Base-by-base conservation (phyloP, 2,113 vertebrate species). In the Urocolius indicus region DNA sequence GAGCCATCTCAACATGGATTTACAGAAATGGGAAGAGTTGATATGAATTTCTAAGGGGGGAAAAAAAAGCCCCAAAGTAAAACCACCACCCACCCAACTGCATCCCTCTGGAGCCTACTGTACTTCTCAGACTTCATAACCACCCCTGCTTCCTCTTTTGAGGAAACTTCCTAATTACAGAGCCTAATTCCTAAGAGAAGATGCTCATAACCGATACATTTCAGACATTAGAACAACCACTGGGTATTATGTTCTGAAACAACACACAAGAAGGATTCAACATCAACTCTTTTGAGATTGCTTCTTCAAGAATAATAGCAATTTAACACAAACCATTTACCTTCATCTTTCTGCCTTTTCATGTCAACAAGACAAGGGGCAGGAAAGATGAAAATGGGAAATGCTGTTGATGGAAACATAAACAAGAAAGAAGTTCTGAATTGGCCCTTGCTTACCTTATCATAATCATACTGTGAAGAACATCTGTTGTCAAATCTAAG, bases 391-490 rank as follows among this genome's bases (percentile, higher is more conserved):
- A 94, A 94, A 94, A 92, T 29, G 91, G 94, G 92, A 92, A 97
- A 86, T 59, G 73, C 63, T 84, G 65, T 73, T 86, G 55, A 73
- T 6, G 11, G 24, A 43, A 77, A 87, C 32, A 49, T 1, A 38
- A 4, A 46, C 4, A 34, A n/a, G 22, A 45, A 71, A 43, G 16
- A 34, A 32, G 26, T 57, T 68, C 65, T 30, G 59, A 65, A 24
- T 13, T 19, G 59, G 41, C 5, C 16, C 77, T 65, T 78, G 68
- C 95, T 96, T 97, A 99, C 99, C 99, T 99, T 99, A 95, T 99
- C 99, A 12, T 99, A 99, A 94, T 99, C 99, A 34, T 99, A 99
- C n/a, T 99, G 99, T 5, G 99, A 99, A 63, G 99, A 99, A 95
- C 99, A 99, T 93, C 99, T 98, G 89, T 98, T 99, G 93, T 99